These are phyloP conservation scores for Lydus trimaculatus DNA, from an alignment of 2,888 invertebrate genomes.

Conservation along the genomic window DNA sequence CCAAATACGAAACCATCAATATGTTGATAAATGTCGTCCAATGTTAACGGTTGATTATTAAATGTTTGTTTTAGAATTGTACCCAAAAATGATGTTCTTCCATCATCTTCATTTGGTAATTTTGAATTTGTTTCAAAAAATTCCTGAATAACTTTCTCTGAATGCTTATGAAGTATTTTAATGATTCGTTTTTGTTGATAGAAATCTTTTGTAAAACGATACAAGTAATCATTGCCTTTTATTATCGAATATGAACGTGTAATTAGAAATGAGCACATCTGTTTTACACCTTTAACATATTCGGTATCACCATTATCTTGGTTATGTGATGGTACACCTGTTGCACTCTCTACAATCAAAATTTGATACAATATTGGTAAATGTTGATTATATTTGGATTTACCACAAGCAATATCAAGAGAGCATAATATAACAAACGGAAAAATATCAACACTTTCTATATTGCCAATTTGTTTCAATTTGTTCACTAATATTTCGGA, in stretches of 20 bases:
- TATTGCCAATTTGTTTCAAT: no score
- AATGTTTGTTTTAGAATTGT: neutral
- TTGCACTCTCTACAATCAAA: conserved; percentile 13
- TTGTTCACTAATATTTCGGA: no score
- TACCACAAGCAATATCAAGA: no score
- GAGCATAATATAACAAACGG: no score
- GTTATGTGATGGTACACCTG: conserved; percentile 1
- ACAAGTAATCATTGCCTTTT: neutral
- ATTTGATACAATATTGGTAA: no score
- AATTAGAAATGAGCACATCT: neutral
- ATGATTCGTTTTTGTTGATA: neutral
- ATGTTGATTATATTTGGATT: no score
- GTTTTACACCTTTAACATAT: conserved; percentile 16
- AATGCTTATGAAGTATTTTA: neutral
- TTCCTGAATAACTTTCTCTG: neutral
- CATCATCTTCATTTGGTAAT: no score
- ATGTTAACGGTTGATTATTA: neutral
- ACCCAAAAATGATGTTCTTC: neutral
- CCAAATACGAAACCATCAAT: neutral
- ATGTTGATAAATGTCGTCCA: neutral
- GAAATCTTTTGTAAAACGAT: neutral
- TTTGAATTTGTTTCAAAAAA: neutral
- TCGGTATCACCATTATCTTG: conserved; percentile 5
- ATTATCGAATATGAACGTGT: neutral
- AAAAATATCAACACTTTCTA: no score